Evolutionary conservation across 2,113 vertebrate species (phyloP), one percentile per base, ranked within the genome.

Genomic region (Scopus umbretta): DNA sequence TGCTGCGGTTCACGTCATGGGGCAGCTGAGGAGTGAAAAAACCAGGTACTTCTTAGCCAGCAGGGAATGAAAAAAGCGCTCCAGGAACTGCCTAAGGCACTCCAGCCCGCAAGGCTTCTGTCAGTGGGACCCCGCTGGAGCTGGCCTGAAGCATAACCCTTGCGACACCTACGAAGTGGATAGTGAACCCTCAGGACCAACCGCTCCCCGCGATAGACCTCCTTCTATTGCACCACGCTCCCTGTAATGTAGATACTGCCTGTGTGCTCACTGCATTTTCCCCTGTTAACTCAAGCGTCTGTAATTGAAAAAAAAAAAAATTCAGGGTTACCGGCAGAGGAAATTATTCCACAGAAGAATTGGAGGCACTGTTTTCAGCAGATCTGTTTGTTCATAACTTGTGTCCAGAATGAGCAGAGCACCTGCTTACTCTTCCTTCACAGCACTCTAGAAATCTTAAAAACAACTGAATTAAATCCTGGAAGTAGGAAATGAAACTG

Each of bases 381-480:
- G 43, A 61, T 65, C 59, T 43, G 21, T 80, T 84, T 66, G 50
- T 58, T 92, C 26, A 0, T 82, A 75, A 73, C 34, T 56, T 89
- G 38, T 73, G 47, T 80, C 66, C 76, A 68, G 91, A 68, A 72
- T 90, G 32, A 87, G 30, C 32, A 47, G 62, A 70, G 63, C 42
- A 68, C 29, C 45, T 89, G 4, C 26, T 63, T 72, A 66, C 11
- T 83, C 71, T 61, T 79, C 30, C 43, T 94, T 75, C 53, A 29
- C 22, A 4, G 23, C 71, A n/a, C 34, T 84, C 40, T 47, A 68
- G 70, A 82, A 86, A 68, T 65, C 36, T 81, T 75, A 23, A 74
- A 74, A 91, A n/a, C 73, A 80, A 49, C n/a, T 62, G 34, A 92
- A 62, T 86, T 92, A 82, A 95, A 49, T 90, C 45, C 66, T 95